Conservation (phyloP, 2,113 vertebrate genomes). For the Paraplagusia blochii region DNA sequence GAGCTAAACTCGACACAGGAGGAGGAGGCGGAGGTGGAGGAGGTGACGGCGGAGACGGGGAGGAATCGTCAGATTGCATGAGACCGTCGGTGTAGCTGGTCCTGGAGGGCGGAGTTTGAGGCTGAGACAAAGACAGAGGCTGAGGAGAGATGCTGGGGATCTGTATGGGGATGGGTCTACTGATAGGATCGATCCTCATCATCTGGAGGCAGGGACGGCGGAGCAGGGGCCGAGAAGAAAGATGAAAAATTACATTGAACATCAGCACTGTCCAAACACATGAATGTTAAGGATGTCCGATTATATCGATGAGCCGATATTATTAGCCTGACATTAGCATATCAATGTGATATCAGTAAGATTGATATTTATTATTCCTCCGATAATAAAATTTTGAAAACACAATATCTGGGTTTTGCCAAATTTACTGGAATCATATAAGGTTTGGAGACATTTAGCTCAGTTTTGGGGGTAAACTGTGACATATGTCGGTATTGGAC, state of each 20-base stretch:
- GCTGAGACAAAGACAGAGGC: slow-evolving; percentile 53
- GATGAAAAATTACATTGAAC: neutral
- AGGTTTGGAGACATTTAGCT: too few species aligned
- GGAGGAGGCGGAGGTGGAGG: slow-evolving; percentile 73
- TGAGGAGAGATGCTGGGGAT: slow-evolving; percentile 80
- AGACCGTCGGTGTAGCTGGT: slow-evolving; percentile 70
- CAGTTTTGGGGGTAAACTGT: too few species aligned
- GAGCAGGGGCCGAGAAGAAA: neutral
- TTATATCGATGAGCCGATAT: too few species aligned
- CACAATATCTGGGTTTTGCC: too few species aligned
- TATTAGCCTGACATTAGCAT: too few species aligned
- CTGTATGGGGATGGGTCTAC: slow-evolving; percentile 80
- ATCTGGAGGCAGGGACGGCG: slow-evolving; percentile 53
- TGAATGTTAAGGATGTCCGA: too few species aligned
- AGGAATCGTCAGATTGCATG: slow-evolving; percentile 74
- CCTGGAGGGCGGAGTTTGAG: slow-evolving; percentile 54
- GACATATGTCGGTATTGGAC: too few species aligned
- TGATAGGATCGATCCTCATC: slow-evolving; percentile 85
- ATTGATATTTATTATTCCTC: too few species aligned
- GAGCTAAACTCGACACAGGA: slow-evolving; percentile 38
- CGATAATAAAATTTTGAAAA: too few species aligned
- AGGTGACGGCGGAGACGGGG: slow-evolving; percentile 75
- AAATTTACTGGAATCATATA: too few species aligned
- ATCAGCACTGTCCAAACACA: neutral
- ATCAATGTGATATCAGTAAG: too few species aligned